Conservation (phyloP, 1,140 invertebrate species). For the Drosophila teissieri region DNA sequence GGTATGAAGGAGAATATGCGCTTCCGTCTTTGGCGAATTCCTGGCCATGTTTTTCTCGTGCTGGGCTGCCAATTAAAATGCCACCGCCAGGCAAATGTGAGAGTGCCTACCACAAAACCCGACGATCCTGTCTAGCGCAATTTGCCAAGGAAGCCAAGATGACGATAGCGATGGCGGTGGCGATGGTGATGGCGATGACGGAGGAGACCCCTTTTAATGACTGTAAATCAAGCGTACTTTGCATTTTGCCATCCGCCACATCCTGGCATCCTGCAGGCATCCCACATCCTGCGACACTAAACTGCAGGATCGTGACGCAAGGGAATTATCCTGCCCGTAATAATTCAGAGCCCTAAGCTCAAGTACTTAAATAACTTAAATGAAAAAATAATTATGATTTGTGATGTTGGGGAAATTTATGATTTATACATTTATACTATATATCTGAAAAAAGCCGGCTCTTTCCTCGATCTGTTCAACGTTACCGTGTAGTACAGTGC, state of each 20-base stretch:
- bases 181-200: neutral
- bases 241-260: slow-evolving; percentile 69
- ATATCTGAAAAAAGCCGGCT: too few species aligned
- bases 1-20: slow-evolving; percentile 71
- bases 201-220: slow-evolving; percentile 62
- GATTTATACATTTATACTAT: too few species aligned
- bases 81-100: slow-evolving; percentile 73
- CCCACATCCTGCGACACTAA: slow-evolving; percentile 41
- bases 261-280: slow-evolving; percentile 39
- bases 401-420: too few species aligned
- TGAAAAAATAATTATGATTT: too few species aligned
- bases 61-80: slow-evolving; percentile 79
- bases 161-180: slow-evolving; percentile 6
- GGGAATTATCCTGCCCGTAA: neutral
- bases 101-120: slow-evolving; percentile 15
- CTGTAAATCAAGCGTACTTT: slow-evolving; percentile 81
- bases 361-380: too few species aligned
- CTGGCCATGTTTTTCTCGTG: slow-evolving; percentile 32
- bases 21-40: slow-evolving; percentile 67
- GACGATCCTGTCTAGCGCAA: slow-evolving; percentile 36
- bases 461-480: too few species aligned
- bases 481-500: slow-evolving; percentile 15
- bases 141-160: slow-evolving; percentile 33
- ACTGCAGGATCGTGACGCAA: slow-evolving; percentile 13
- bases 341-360: too few species aligned